These are phyloP conservation scores for Montipora efflorescens DNA, from an alignment of 64 coral and sea anemone genomes.

Conservation along the genomic window DNA sequence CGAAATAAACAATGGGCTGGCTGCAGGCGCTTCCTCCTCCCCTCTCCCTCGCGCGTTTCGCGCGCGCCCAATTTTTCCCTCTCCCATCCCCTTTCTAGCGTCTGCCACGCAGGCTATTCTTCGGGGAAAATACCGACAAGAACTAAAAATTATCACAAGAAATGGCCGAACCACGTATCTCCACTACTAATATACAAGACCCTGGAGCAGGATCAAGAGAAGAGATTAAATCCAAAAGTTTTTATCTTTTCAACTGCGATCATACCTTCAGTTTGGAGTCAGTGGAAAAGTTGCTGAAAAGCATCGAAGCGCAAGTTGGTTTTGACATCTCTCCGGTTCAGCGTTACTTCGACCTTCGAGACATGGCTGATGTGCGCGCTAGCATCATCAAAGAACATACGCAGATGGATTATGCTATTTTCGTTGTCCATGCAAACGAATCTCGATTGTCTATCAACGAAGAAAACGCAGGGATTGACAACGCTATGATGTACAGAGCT, in stretches of 20 bases:
- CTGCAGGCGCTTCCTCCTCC: too few species aligned
- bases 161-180: background rate
- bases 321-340: conserved; percentile 13
- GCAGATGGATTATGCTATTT: conserved; percentile 61
- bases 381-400: background rate
- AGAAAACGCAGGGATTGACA: conserved; percentile 66
- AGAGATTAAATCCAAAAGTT: background rate
- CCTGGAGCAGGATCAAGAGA: background rate
- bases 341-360: conserved; percentile 59
- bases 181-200: background rate
- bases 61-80: background rate
- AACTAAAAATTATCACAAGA: background rate
- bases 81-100: too few species aligned
- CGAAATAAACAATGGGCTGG: too few species aligned
- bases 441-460: conserved; percentile 76
- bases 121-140: background rate
- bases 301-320: background rate
- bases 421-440: conserved; percentile 88
- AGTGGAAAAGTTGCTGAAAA: conserved; percentile 32
- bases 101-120: background rate
- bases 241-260: conserved; percentile 87
- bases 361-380: conserved; percentile 42
- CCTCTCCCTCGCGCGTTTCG: too few species aligned
- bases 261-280: conserved; percentile 53
- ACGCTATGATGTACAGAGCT: conserved; percentile 72